Evolutionary conservation across 1,140 invertebrate species (phyloP).

Genomic region (Halyomorpha halys): DNA sequence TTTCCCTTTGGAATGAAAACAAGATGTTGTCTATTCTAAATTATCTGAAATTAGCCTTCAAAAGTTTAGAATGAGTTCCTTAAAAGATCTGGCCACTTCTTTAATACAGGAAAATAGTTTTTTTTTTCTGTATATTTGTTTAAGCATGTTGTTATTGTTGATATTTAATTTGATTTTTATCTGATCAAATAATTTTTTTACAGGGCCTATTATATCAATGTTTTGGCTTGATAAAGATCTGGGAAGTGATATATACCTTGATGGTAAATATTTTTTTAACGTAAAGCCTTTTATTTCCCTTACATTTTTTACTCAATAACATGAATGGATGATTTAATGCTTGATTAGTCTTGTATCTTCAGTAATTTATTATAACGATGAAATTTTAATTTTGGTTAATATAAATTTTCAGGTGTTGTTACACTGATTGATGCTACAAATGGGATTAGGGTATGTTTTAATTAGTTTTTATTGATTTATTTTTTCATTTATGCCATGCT

Average conservation of each 20-base stretch:
- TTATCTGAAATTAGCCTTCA: too few relatives aligned
- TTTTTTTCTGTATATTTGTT: too few relatives aligned
- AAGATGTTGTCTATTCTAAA: too few relatives aligned
- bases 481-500: too few relatives aligned
- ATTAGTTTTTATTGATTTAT: background rate
- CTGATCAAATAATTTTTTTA: background rate
- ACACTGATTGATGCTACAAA: conserved; percentile 47
- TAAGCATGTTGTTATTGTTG: too few relatives aligned
- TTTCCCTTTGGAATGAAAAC: too few relatives aligned
- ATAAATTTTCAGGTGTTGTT: conserved; percentile 39
- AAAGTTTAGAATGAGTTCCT: too few relatives aligned
- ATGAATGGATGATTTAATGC: too few relatives aligned
- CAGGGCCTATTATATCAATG: conserved; percentile 49
- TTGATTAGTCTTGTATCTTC: too few relatives aligned
- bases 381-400: background rate
- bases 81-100: too few relatives aligned
- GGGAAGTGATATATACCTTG: conserved; percentile 49
- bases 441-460: conserved; percentile 38
- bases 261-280: conserved; percentile 38
- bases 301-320: too few relatives aligned
- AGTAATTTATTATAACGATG: background rate
- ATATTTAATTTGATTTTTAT: background rate
- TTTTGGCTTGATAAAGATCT: conserved; percentile 55
- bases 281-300: background rate
- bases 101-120: too few relatives aligned